phyloP scores from a whole-genome alignment of 2,113 vertebrate species.

The Serinus canaria region DNA sequence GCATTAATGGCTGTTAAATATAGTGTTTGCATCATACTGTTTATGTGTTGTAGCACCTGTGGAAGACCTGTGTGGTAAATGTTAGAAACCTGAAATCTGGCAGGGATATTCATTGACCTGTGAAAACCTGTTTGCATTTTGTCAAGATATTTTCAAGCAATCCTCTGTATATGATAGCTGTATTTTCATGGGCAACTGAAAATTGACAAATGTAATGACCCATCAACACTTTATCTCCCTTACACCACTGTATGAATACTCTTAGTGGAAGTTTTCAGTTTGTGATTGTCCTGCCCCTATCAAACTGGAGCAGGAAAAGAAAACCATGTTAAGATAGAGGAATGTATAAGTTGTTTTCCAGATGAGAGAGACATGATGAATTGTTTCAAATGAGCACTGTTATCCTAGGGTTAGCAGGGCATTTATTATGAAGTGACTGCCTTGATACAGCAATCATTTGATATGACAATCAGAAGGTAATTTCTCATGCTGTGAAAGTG shows the following conservation, averaged over 20 bases:
- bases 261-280: not conserved
- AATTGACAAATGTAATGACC: not conserved
- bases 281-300: not conserved
- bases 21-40: not conserved
- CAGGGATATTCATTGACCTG: not conserved
- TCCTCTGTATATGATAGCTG: not conserved
- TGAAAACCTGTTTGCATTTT: not conserved
- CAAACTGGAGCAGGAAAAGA: not conserved
- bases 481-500: not conserved
- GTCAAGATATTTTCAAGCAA: not conserved
- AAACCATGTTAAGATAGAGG: not conserved
- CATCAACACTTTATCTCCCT: not conserved
- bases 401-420: not conserved
- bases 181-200: not conserved
- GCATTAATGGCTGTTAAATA: not conserved
- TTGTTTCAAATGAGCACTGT: not conserved
- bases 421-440: not conserved
- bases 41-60: not conserved
- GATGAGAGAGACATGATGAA: not conserved
- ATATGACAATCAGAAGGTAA: not conserved
- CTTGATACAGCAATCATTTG: not conserved
- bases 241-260: accelerated
- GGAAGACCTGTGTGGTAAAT: not conserved
- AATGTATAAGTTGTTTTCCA: not conserved
- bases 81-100: not conserved